Base-by-base conservation (phyloP, 2,113 vertebrate genomes). In the Morone chrysops region DNA sequence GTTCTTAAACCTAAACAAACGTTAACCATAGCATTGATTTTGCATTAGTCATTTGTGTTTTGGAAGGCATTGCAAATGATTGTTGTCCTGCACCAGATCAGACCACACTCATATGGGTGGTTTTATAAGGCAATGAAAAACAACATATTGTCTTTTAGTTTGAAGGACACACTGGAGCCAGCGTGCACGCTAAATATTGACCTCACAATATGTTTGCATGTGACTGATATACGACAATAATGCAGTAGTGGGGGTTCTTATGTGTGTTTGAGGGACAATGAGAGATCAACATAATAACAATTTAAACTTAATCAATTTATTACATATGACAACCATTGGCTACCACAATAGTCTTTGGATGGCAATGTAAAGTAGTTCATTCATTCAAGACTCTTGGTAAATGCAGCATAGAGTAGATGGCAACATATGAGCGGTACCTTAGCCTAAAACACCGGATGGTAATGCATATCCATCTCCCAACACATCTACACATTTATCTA, bases 401-500 rank as follows among this genome's bases (percentile, higher is more conserved):
- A 51, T 78, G 59, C 47, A 25, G 11, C 51, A 25, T 47, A 75
- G 17, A 84, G 25, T 38, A 66, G 9, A 47, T 40, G 18, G 25
- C 48, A 68, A 53, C 51, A 47, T 63, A 74, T 53, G 65, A 72
- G 54, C 62, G 5, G 5, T 18, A 20, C 45, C 67, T 67, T 59
- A 41, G 47, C 75, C 66, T 78, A 53, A 83, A 81, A 81, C 60
- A 76, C 31, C 5, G 16, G 38, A 43, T 36, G 43, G 62, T 84
- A 81, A 77, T 85, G 77, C 75, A 79, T 71, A 78, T 78, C 70
- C 65, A 77, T 75, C 75, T 75, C 82, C 75, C 73, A 67, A 78
- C 48, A 71, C 63, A 89, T 85, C 56, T 85, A 5, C 79, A 87
- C 84, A 87, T 81, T 80, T 84, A 87, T 87, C 65, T 70, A 45